These are phyloP conservation scores for Zeugodacus cucurbitae DNA, from an alignment of 1,140 invertebrate species.

Conservation along the genomic window DNA sequence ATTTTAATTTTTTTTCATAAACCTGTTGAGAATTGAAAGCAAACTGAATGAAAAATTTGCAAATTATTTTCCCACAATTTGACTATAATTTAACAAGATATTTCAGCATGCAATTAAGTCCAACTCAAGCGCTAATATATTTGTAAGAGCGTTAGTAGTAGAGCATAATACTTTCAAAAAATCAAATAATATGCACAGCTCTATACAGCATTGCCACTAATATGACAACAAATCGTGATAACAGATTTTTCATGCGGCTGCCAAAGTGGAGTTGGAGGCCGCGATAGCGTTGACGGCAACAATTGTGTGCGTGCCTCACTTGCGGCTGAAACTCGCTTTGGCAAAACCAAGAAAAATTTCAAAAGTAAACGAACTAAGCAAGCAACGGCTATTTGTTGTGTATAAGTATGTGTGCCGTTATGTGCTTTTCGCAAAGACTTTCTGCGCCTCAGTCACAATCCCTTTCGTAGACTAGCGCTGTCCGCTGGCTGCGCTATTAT, in stretches of 20 bases:
- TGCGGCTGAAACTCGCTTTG: not conserved
- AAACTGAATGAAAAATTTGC: not conserved
- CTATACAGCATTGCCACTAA: constrained; percentile 23
- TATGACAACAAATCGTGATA: constrained; percentile 35
- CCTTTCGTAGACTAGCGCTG: not conserved
- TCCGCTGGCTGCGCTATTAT: not conserved
- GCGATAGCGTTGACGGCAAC: not conserved
- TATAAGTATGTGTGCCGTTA: not conserved
- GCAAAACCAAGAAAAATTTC: not conserved
- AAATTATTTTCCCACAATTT: not conserved
- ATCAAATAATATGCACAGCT: not conserved
- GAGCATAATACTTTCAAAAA: not conserved
- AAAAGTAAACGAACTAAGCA: not conserved
- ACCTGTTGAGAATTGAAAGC: not conserved
- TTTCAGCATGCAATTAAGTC: not conserved
- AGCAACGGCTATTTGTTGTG: not conserved
- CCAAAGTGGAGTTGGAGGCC: not conserved
- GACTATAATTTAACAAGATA: not conserved
- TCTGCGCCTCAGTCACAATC: not conserved
- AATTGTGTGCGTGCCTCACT: not conserved
- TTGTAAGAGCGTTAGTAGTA: not conserved
- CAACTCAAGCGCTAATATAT: not conserved
- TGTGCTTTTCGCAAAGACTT: not conserved
- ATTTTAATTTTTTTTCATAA: not conserved
- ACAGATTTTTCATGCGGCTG: not conserved